A percentile compares a stretch with the other conserved stretches of the same genome.
phyloP scores from a whole-genome alignment of 2,888 invertebrate genomes.

The Exephanes ischioxanthus region DNA sequence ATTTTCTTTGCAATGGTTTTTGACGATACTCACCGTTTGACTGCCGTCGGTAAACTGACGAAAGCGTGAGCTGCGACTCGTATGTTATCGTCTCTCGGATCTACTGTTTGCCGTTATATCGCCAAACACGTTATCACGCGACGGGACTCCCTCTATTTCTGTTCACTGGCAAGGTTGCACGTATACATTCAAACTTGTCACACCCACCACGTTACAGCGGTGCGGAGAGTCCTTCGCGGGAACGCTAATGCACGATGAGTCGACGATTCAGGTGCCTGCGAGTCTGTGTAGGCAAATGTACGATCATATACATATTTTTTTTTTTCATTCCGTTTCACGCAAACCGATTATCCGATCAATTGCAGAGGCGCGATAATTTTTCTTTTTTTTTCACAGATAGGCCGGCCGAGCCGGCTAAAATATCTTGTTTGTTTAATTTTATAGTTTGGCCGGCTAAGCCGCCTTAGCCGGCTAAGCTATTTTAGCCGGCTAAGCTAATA shows the following conservation, averaged over 20 bases:
- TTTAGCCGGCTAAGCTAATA: no score
- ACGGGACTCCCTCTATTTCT: constrained; percentile 10
- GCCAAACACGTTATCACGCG: constrained; percentile 22
- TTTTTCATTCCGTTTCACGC: background rate
- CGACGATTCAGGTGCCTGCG: background rate
- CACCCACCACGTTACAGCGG: background rate
- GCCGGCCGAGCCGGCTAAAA: no score
- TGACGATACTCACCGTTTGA: constrained; percentile 37
- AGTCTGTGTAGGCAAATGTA: background rate
- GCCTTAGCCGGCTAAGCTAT: no score
- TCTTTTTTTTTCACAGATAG: no score
- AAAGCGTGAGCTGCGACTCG: constrained; percentile 25
- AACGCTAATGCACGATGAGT: constrained; percentile 4
- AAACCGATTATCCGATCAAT: background rate
- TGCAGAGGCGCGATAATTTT: background rate
- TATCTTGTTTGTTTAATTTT: no score
- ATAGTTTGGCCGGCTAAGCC: no score
- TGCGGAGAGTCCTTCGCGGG: background rate
- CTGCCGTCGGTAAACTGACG: constrained; percentile 23
- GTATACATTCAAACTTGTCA: background rate
- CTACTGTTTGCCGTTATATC: constrained; percentile 41
- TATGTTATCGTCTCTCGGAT: constrained; percentile 26
- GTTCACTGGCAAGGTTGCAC: background rate
- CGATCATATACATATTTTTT: background rate
- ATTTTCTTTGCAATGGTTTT: background rate